These are phyloP conservation scores for Oryzias curvinotus DNA, from an alignment of 2,113 vertebrate species.

Conservation along the genomic window DNA sequence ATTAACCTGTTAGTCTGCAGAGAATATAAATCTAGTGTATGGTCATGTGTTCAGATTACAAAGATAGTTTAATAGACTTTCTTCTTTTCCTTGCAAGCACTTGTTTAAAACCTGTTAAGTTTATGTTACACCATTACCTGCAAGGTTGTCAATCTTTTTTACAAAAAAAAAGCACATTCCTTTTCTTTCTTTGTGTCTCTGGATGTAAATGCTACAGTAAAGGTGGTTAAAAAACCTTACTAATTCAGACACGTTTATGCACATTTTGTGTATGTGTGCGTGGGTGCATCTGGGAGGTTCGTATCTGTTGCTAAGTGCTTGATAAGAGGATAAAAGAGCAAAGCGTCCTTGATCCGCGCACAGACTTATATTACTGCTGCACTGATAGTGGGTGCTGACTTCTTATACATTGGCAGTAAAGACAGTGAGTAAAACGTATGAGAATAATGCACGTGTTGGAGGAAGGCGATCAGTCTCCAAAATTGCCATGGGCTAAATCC, in stretches of 20 bases:
- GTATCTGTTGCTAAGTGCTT: slow-evolving; percentile 37
- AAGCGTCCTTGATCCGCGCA: slow-evolving; percentile 20
- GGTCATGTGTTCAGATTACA: slow-evolving; percentile 10
- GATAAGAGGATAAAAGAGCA: slow-evolving; percentile 51
- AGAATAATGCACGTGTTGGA: slow-evolving; percentile 16
- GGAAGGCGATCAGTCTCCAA: slow-evolving; percentile 20
- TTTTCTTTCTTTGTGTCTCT: slow-evolving; percentile 28
- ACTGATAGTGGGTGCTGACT: slow-evolving; percentile 16
- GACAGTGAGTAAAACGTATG: slow-evolving; percentile 27
- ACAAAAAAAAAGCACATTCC: neutral
- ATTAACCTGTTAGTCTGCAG: slow-evolving; percentile 27
- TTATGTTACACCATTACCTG: too few species aligned
- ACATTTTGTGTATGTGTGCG: slow-evolving; percentile 1
- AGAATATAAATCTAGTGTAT: neutral
- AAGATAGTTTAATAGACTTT: too few species aligned
- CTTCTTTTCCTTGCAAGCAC: neutral
- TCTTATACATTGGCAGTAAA: slow-evolving; percentile 3
- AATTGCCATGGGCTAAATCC: slow-evolving; percentile 14
- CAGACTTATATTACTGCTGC: slow-evolving; percentile 25
- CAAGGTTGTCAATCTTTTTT: too few species aligned
- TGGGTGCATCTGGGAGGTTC: slow-evolving; percentile 10
- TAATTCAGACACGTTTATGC: slow-evolving; percentile 7
- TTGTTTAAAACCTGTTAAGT: neutral
- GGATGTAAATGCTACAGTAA: neutral
- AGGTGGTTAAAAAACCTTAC: neutral